A percentile compares a stretch with the other conserved stretches of the same genome.
phyloP scores from a whole-genome alignment of 2,113 vertebrate species.

The Ictidomys tridecemlineatus region DNA sequence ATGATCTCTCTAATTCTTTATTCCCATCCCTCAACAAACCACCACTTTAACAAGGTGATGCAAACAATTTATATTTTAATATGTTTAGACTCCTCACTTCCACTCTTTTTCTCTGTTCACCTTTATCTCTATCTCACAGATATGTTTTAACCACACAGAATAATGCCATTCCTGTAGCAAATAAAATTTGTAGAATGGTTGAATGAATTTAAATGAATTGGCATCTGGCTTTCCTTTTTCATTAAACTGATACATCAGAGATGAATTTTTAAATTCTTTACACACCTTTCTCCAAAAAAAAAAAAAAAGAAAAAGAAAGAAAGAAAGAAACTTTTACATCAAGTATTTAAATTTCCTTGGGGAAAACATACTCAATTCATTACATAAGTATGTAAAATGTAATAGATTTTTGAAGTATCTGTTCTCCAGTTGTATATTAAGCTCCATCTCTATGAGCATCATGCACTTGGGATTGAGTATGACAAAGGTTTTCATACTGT shows the following conservation, averaged over 20 bases:
- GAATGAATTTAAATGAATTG: constrained; percentile 47
- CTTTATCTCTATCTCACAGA: neutral
- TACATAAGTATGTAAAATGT: constrained; percentile 19
- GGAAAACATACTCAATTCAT: constrained; percentile 43
- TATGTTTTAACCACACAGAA: neutral
- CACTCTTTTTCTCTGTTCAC: neutral
- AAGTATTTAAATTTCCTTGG: constrained; percentile 51
- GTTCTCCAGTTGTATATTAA: neutral
- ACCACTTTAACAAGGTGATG: neutral
- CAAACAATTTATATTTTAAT: neutral
- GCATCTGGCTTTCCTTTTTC: constrained; percentile 11
- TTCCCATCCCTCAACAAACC: neutral
- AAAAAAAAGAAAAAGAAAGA: too few relatives aligned
- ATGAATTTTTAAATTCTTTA: constrained; percentile 63
- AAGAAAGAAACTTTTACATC: neutral
- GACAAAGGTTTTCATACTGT: constrained; percentile 44
- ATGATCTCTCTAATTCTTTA: neutral
- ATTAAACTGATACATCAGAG: constrained; percentile 31
- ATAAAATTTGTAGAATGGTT: constrained; percentile 44
- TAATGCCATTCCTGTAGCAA: constrained; percentile 24
- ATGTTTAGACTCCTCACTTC: neutral
- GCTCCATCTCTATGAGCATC: neutral
- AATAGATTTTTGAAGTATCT: constrained; percentile 29
- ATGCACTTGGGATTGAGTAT: neutral
- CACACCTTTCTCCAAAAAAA: constrained; percentile 13